Base-by-base conservation (phyloP, 2,797 vertebrate species). In the Iguana delicatissima region DNA sequence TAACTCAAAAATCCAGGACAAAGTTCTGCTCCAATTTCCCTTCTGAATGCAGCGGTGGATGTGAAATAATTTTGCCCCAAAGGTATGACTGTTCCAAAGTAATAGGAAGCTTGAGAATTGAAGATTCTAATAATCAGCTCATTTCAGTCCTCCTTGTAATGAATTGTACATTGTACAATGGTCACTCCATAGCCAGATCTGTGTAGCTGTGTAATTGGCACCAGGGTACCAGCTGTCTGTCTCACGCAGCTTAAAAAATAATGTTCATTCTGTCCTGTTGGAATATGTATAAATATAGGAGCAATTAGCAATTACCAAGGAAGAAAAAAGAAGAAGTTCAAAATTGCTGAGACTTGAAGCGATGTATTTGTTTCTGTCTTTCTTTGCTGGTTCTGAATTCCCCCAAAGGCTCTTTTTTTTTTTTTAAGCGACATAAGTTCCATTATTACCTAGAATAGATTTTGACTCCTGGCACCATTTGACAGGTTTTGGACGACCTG, bases 1-100 rank as follows among this genome's bases (percentile, higher is more conserved):
- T 94, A 87, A 52, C 90, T 59, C 64, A 80, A 87, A 93, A 92
- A 89, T 80, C 90, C 89, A 73, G 91, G 69, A 89, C 0, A 20
- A 80, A 80, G 62, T 0, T 69, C 93, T 46, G 26, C 86, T 79
- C 2, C 89, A 89, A 92, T 22, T 57, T 86, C n/a, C 77, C 76
- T 20, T 67, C 80, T 86, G n/a, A 76, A n/a, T 76, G 35, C 62
- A 64, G 64, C 20, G 89, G 87, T 67, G 80, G 91, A 52, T 87
- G 86, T 72, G 90, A n/a, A 55, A 87, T 77, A 38, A 35, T 77
- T 90, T 38, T 1, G 86, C 62, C 69, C 67, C 81, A 74, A 0
- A 88, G 35, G 91, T 76, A 81, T 86, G 13, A 88, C n/a, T 67
- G 20, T 32, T 80, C 80, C 52, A 87, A 92, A 93, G 73, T 67